phyloP scores from a whole-genome alignment of 2,888 invertebrate genomes.

The Metopia argyrocephala region DNA sequence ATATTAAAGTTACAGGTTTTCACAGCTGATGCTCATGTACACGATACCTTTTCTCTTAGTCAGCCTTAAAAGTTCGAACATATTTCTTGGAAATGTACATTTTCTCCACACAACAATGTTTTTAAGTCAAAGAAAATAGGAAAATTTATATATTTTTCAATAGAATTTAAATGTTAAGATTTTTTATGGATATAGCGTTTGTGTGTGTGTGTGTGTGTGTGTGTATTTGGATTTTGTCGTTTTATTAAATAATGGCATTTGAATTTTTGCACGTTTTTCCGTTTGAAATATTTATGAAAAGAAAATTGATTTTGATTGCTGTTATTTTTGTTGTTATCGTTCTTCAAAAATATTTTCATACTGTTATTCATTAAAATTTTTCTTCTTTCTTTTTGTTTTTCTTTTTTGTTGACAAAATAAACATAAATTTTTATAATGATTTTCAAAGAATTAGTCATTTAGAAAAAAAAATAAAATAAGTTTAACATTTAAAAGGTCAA shows the following conservation, averaged over 20 bases:
- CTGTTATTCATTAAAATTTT: slow-evolving; percentile 28
- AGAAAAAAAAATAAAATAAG: background rate
- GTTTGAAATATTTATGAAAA: slow-evolving; percentile 56
- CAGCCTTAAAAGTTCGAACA: no score
- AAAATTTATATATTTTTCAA: background rate
- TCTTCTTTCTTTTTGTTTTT: background rate
- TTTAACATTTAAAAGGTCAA: background rate
- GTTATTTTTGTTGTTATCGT: slow-evolving; percentile 32
- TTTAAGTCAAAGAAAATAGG: background rate
- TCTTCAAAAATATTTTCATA: slow-evolving; percentile 1
- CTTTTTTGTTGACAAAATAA: slow-evolving; percentile 16
- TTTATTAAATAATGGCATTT: slow-evolving; percentile 44
- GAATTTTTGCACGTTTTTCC: slow-evolving; percentile 56
- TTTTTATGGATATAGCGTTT: background rate
- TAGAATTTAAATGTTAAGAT: background rate
- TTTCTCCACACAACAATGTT: background rate
- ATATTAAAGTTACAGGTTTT: no score
- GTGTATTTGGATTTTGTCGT: background rate
- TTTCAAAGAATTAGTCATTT: background rate
- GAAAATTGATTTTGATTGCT: slow-evolving; percentile 59
- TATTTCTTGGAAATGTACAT: background rate
- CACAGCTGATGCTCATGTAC: no score
- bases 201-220: background rate
- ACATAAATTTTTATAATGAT: slow-evolving; percentile 22
- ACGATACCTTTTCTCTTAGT: no score